These are phyloP conservation scores for Aspiorhynchus laticeps DNA, from an alignment of 2,113 vertebrate genomes.

Conservation along the genomic window DNA sequence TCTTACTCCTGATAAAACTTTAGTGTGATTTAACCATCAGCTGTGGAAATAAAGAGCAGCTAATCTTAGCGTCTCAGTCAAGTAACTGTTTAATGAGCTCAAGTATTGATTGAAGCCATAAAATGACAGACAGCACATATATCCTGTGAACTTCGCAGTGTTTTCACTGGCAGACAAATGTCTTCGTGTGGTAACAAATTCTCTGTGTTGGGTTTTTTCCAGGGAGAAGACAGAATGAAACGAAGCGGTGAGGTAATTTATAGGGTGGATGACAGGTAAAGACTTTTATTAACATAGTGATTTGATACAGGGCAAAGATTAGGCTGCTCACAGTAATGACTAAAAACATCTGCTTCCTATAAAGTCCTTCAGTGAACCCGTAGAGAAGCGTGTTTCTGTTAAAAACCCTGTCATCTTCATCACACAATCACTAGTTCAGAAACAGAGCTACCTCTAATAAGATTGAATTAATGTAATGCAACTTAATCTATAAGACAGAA, in stretches of 20 bases:
- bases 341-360: slow-evolving; percentile 11
- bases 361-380: neutral
- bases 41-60: neutral
- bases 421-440: neutral
- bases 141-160: neutral
- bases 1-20: neutral
- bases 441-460: neutral
- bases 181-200: neutral
- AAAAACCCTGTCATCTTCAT: neutral
- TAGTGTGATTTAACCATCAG: slow-evolving; percentile 12
- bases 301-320: slow-evolving; percentile 15
- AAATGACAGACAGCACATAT: slow-evolving; percentile 5
- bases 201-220: neutral
- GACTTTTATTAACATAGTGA: slow-evolving; percentile 24
- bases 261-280: slow-evolving; percentile 9
- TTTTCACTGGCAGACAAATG: neutral
- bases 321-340: neutral
- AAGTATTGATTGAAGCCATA: slow-evolving; percentile 6
- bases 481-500: neutral
- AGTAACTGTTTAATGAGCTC: slow-evolving; percentile 25
- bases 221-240: neutral
- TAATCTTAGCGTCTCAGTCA: neutral
- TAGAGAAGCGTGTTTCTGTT: neutral
- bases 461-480: neutral
- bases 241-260: neutral